Evolutionary conservation across 2,113 vertebrate species (phyloP).

Genomic region (Pimephales promelas): DNA sequence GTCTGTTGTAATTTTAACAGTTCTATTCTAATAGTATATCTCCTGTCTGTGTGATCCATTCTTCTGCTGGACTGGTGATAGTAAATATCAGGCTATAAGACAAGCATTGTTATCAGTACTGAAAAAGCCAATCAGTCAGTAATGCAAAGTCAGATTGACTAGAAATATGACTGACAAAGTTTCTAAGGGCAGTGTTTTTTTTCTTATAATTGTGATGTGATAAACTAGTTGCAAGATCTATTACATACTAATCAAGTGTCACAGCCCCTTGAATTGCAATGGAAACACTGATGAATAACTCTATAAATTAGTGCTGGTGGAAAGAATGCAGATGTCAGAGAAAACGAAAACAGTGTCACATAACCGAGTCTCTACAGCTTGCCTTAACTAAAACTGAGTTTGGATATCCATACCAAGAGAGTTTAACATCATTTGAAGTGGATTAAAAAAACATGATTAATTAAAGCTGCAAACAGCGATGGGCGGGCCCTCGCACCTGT

Average conservation of each 20-base stretch:
- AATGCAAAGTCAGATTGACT: not conserved
- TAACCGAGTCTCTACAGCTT: conserved; percentile 15
- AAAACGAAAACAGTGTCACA: conserved; percentile 19
- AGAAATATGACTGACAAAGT: not conserved
- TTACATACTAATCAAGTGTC: not conserved
- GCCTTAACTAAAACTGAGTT: conserved; percentile 14
- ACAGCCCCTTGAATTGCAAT: not conserved
- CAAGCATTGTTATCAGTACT: not conserved
- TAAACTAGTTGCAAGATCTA: not conserved
- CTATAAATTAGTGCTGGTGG: not conserved
- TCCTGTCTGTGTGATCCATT: conserved; percentile 31
- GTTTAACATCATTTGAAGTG: conserved; percentile 22
- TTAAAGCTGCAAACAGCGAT: too few relatives aligned
- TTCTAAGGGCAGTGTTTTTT: not conserved
- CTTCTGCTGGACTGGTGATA: not conserved
- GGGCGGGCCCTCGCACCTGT: too few relatives aligned
- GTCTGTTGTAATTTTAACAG: conserved; percentile 11
- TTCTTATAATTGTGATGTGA: not conserved
- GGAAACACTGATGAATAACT: not conserved
- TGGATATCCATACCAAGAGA: conserved; percentile 6
- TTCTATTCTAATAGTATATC: not conserved
- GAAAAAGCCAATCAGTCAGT: not conserved
- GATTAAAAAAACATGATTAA: not conserved
- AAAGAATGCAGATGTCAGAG: conserved; percentile 37
- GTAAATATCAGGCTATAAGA: not conserved